Percentiles rank a stretch among this genome's conserved stretches.
Conservation (phyloP, 2,113 vertebrate species). For the Pterocles orientalis region DNA sequence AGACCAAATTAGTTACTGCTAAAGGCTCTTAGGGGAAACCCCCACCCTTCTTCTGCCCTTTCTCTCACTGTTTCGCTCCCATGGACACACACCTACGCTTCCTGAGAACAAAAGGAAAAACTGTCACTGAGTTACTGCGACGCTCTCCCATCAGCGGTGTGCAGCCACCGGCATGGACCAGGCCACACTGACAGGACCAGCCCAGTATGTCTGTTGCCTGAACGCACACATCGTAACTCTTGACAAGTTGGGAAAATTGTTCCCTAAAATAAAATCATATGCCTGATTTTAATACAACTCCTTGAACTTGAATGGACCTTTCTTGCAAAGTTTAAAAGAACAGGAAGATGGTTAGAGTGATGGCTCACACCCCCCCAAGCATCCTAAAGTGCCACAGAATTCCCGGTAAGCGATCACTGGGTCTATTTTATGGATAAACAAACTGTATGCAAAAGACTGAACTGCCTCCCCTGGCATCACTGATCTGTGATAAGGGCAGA, state of each 20-base stretch:
- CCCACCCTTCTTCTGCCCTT: background rate
- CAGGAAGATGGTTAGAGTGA: background rate
- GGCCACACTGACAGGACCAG: background rate
- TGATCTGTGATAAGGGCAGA: background rate
- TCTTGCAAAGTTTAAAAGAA: background rate
- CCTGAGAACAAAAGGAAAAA: background rate
- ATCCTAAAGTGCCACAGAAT: background rate
- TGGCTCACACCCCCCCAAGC: background rate
- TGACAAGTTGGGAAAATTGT: background rate
- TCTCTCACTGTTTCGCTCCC: background rate
- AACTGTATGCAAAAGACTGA: background rate
- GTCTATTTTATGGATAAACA: background rate
- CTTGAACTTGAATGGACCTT: background rate
- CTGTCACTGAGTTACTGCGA: no score
- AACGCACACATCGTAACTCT: accelerated
- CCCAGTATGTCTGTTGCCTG: background rate
- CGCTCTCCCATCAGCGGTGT: background rate
- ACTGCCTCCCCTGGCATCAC: background rate
- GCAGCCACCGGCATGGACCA: accelerated
- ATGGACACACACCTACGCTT: accelerated
- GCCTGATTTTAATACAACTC: background rate
- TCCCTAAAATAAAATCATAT: background rate
- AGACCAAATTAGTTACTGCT: background rate
- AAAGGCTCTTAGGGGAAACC: background rate
- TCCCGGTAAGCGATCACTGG: background rate